Conservation (phyloP, 2,888 invertebrate species). For the Mimachlamys varia region DNA sequence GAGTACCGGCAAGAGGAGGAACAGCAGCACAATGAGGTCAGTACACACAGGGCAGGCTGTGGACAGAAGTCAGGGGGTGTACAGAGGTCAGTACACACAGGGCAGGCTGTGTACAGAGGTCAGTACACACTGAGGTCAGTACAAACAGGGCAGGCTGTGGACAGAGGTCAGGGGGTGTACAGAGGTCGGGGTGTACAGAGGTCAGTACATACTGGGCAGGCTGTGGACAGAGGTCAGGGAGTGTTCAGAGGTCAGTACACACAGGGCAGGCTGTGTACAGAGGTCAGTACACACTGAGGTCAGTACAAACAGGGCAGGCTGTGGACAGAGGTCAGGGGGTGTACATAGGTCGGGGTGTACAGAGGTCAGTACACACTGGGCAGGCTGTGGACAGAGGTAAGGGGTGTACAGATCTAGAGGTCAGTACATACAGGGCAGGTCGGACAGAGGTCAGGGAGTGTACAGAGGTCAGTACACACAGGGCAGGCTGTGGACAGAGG, state of each 20-base stretch:
- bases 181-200: no score
- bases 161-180: no score
- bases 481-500: no score
- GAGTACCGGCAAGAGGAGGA: conserved; percentile 77
- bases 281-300: background rate
- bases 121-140: no score
- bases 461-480: no score
- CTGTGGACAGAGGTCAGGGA: background rate
- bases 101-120: background rate
- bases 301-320: no score
- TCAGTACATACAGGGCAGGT: background rate
- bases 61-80: background rate
- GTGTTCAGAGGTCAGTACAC: background rate
- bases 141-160: no score
- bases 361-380: conserved; percentile 68
- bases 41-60: conserved; percentile 24
- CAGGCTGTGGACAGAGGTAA: background rate
- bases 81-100: background rate
- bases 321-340: no score
- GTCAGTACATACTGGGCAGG: conserved; percentile 58
- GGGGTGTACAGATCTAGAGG: background rate
- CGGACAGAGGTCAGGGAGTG: background rate
- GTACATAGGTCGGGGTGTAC: no score
- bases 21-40: conserved; percentile 76
- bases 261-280: background rate